Percentiles rank a stretch among this genome's conserved stretches.
These are phyloP conservation scores for Drosophila tanythrix DNA, from an alignment of 2,888 invertebrate genomes.

Conservation along the genomic window DNA sequence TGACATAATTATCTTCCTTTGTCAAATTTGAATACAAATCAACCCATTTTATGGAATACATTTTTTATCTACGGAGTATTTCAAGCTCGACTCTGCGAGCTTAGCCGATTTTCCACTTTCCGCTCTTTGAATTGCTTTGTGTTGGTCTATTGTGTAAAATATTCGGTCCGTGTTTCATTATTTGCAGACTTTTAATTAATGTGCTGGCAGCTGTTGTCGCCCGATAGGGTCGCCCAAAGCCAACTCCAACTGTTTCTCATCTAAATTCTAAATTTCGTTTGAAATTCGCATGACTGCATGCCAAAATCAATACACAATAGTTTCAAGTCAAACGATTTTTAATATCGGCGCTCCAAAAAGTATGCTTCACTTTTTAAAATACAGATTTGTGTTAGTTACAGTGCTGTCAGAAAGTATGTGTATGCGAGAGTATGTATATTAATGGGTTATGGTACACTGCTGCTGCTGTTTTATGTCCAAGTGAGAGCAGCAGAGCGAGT, in stretches of 20 bases:
- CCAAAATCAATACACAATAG: constrained; percentile 15
- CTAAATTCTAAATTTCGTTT: neutral
- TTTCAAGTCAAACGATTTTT: neutral
- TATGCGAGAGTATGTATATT: constrained; percentile 35
- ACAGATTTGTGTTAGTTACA: constrained; percentile 22
- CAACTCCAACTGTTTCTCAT: neutral
- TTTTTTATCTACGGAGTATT: constrained; percentile 13
- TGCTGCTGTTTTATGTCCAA: constrained; percentile 61
- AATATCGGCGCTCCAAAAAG: constrained; percentile 9
- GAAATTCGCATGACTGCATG: constrained; percentile 1
- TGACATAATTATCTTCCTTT: neutral
- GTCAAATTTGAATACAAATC: neutral
- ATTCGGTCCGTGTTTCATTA: constrained; percentile 65
- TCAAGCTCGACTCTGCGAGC: neutral
- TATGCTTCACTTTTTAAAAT: constrained; percentile 6
- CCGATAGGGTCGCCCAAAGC: neutral
- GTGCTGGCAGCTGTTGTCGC: constrained; percentile 34
- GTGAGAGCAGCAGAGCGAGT: constrained; percentile 56
- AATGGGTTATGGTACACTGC: constrained; percentile 42
- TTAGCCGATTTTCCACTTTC: neutral
- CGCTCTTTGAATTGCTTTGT: neutral
- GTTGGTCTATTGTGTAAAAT: constrained; percentile 39
- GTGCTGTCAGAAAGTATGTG: constrained; percentile 21
- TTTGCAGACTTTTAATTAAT: constrained; percentile 72
- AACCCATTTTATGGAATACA: neutral